Evolutionary conservation across 2,888 invertebrate genomes (phyloP), one percentile per base, ranked within the genome.

Genomic region (Trachelus iudaicus): DNA sequence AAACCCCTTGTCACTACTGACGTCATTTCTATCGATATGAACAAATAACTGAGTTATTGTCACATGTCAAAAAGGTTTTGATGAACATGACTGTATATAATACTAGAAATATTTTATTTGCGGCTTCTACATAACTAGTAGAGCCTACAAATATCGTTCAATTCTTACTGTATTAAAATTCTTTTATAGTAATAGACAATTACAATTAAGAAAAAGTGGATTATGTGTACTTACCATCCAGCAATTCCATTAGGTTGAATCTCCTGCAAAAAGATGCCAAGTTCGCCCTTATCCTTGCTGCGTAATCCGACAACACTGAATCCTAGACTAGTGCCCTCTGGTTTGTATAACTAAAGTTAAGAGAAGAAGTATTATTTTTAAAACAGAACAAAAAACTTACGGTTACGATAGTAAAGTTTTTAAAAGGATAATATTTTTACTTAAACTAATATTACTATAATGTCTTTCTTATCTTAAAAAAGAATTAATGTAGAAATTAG

Each of bases 281-380:
- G 91, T 83, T 94, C 94, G n/a, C 94, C 94, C 84, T 93, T 92
- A 83, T 94, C 93, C 85, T 94, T 94, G 83, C 93, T 93, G 79
- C 93, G 92, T 76, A 95, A 91, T 6, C 93, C 96, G 86, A 93
- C 94, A 83, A 94, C 95, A 91, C 93, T 95, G 94, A 96, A 96
- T 82, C 94, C 96, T 86, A 95, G 93, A 89, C 95, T 96, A 88
- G 91, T 93, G 82, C 92, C 94, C 89, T 94, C 94, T 1, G 94
- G 94, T 88, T 95, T 95, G 87, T 92, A 93, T 71, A 95, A 89
- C 92, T 94, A 89, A 11, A 40, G 15, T 15, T 40, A 40, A 85
- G 85, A 73, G 73, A 75, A 83, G 84, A 34, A 31, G 40, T 76
- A 69, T 69, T 71, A 33, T 69, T 35, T 40, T 74, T 74, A 34